Evolutionary conservation across 2,113 vertebrate genomes (phyloP).

Genomic region (Notechis scutatus): DNA sequence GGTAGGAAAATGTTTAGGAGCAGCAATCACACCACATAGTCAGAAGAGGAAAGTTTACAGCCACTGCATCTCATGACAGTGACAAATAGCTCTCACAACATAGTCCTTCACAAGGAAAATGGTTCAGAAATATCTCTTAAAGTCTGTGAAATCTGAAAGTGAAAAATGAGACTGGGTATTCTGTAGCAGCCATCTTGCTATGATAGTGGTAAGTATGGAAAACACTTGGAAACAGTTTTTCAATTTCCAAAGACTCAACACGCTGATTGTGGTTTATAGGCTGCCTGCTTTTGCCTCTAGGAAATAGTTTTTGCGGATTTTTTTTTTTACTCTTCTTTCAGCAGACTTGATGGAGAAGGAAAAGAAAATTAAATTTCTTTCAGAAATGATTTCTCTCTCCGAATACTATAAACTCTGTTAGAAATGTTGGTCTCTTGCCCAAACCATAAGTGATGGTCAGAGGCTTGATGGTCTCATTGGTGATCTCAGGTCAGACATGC

Average conservation of each 20-base stretch:
- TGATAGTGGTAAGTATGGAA: conserved; percentile 38
- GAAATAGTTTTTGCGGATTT: background rate
- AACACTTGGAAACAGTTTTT: background rate
- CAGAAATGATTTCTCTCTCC: background rate
- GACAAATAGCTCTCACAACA: background rate
- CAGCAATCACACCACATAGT: conserved; percentile 39
- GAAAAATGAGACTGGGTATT: conserved; percentile 45
- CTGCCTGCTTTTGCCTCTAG: background rate
- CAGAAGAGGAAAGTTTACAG: conserved; percentile 19
- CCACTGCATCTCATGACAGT: conserved; percentile 19
- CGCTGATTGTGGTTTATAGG: background rate
- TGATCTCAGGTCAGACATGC: too few relatives aligned
- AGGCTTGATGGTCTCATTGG: background rate
- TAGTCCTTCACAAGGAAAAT: conserved; percentile 37
- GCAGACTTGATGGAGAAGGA: background rate
- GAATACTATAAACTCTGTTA: background rate
- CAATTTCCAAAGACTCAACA: background rate
- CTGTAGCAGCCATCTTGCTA: conserved; percentile 32
- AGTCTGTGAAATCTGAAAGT: conserved; percentile 24
- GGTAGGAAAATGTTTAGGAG: conserved; percentile 27
- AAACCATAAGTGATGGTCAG: background rate
- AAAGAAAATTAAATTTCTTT: background rate
- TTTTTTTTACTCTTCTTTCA: background rate
- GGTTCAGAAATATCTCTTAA: conserved; percentile 36
- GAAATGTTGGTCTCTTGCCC: background rate